phyloP scores from a whole-genome alignment of 2,797 vertebrate species.

The Garrulus glandarius region DNA sequence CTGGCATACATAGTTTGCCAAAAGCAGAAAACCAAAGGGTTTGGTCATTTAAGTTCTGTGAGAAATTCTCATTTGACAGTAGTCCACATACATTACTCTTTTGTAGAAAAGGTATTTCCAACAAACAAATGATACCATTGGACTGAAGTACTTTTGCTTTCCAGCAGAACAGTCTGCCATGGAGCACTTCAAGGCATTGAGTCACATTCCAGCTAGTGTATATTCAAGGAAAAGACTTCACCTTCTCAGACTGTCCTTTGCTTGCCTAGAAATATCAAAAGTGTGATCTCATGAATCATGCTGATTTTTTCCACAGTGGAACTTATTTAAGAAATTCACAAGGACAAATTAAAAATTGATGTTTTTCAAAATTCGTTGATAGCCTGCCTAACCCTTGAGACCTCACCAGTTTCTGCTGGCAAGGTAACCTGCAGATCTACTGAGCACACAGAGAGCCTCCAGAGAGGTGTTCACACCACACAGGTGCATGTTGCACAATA shows the following conservation, averaged over 20 bases:
- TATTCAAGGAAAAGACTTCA: not conserved
- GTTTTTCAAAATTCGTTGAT: not conserved
- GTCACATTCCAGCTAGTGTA: not conserved
- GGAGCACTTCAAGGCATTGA: not conserved
- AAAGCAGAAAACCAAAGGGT: not conserved
- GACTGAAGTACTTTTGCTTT: not conserved
- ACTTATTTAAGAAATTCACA: not conserved
- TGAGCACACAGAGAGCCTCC: not conserved
- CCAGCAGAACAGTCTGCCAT: not conserved
- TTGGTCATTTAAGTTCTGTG: not conserved
- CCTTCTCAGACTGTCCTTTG: not conserved
- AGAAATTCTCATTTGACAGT: not conserved
- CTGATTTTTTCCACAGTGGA: not conserved
- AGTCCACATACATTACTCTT: not conserved
- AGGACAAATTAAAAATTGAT: not conserved
- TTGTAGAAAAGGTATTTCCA: not conserved
- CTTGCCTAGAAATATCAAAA: not conserved
- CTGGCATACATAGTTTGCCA: not conserved
- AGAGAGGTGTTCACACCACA: fast-evolving
- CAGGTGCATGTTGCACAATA: not conserved
- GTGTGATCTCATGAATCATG: not conserved
- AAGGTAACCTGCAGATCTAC: not conserved
- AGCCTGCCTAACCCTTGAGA: not conserved
- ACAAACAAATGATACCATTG: not conserved
- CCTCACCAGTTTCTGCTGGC: not conserved